Conservation (phyloP, 2,888 invertebrate genomes). For the Altica lythri region DNA sequence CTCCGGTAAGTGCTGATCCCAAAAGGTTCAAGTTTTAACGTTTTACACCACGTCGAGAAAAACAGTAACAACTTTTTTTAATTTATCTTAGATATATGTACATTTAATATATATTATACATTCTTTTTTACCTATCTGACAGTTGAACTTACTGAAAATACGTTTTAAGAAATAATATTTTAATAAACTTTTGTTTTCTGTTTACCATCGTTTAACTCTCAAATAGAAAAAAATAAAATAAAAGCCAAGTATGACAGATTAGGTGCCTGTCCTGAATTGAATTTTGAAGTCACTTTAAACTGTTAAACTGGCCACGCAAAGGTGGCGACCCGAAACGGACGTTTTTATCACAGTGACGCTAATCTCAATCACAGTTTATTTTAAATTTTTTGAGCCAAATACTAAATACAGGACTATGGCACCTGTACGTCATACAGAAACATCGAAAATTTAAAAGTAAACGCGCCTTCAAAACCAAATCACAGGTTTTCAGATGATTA, state of each 20-base stretch:
- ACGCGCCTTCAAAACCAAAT: conserved; percentile 48
- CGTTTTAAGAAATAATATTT: too few relatives aligned
- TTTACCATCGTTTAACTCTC: conserved; percentile 10
- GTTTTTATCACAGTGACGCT: conserved; percentile 5
- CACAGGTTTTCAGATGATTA: conserved; percentile 52
- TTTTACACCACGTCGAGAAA: conserved; percentile 35
- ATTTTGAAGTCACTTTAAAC: neutral
- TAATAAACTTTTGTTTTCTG: too few relatives aligned
- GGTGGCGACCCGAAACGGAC: neutral
- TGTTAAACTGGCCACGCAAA: neutral
- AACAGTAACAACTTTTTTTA: conserved; percentile 37
- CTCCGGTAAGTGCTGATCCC: conserved; percentile 49
- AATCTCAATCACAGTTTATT: conserved; percentile 2
- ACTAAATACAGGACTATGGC: neutral
- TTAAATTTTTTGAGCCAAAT: neutral
- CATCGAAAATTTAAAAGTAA: conserved; percentile 36
- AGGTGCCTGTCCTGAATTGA: neutral
- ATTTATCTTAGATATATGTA: conserved; percentile 31
- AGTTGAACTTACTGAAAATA: neutral
- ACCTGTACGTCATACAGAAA: conserved; percentile 24
- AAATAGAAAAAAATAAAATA: conserved; percentile 5
- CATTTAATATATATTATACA: conserved; percentile 20
- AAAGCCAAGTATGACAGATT: conserved; percentile 16
- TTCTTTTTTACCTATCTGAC: neutral
- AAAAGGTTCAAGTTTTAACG: conserved; percentile 20